Evolutionary conservation across 2,113 vertebrate species (phyloP), one percentile per base, ranked within the genome.

Genomic region (Melanocharis versteri): DNA sequence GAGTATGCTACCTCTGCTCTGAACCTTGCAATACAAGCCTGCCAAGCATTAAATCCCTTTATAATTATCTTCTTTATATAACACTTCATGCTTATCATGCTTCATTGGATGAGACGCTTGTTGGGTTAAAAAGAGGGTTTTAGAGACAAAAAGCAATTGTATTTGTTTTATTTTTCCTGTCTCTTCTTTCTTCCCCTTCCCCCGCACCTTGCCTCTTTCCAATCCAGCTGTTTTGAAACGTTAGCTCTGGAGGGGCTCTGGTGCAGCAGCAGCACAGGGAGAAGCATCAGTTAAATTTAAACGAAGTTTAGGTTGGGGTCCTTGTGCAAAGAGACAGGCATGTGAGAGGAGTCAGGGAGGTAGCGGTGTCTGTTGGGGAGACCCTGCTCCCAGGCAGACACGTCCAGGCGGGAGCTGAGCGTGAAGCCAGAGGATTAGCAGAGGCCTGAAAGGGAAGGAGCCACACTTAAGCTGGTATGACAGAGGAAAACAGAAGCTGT

Each of bases 11-110:
- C 90, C 87, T 94, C 91, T 33, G 33, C 87, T 87, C 37, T 87
- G 92, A 95, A 93, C 93, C 94, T 96, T 81, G 80, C 31, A 7
- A 90, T 96, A 88, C 61, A 4, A 97, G 62, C 65, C 96, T 87
- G 60, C 89, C 96, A 94, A 96, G 96, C 97, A 97, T 97, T 97
- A 97, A 97, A 97, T 97, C 97, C 97, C 93, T 96, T 97, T 97
- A 97, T 97, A 97, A 97, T 97, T 97, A 97, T 97, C 96, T 97
- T 96, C 96, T 97, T 97, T 97, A 95, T 97, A 72, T 84, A 97
- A 96, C 94, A 96, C 97, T 97, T 97, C 91, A 96, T 97, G 97
- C 94, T 94, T 47, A 93, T 96, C 94, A 78, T 96, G 95, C 94
- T 97, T 97, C 95, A 80, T 71, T 95, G 94, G 89, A 45, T 80